Base-by-base conservation (phyloP, 2,888 invertebrate species). In the Heliconius hortense region DNA sequence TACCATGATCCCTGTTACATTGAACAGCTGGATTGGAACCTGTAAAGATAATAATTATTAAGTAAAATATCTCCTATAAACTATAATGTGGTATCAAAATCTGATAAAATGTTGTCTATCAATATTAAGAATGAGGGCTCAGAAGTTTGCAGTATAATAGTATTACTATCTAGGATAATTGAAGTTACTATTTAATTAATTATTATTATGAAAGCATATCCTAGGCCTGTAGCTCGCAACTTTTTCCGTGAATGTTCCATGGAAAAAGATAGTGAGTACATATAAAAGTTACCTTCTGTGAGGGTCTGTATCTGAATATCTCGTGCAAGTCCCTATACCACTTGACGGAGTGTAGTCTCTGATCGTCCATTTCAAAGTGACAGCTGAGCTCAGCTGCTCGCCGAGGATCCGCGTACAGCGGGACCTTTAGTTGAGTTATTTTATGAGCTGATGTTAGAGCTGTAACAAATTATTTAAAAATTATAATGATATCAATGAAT, bases 311-410 rank as follows among this genome's bases (percentile, higher is more conserved):
- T 87, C 79, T 91, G 82, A 93, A 94, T 87, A 94, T 93, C 84
- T 94, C 94, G 82, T 92, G 86, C 85, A 89, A 87, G 77, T 94
- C 92, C 63, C 94, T 84, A 83, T 94, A 93, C 92, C 92, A 93
- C 86, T 89, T 31, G 31, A 31, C 31, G 31, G 31, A 31, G 31
- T 31, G 31, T 31, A 31, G 31, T 8, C 31, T 31, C 85, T 92
- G 90, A 78, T 90, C 90, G 72, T 90, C 76, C 93, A 31, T 31
- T 31, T 31, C 31, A 31, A 93, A 94, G 82, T 93, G 91, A 84
- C 94, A 94, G 86, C 92, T 93, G 56, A 94, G 89, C 77, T 93
- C 92, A 2, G 94, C 93, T n/a, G 91, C 93, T 8, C 93, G 88
- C 59, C 94, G 85, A 10, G 94, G 93, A 81, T 94, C 94, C 8